Conservation (phyloP, 1,140 invertebrate species). For the Aphelinus certus region DNA sequence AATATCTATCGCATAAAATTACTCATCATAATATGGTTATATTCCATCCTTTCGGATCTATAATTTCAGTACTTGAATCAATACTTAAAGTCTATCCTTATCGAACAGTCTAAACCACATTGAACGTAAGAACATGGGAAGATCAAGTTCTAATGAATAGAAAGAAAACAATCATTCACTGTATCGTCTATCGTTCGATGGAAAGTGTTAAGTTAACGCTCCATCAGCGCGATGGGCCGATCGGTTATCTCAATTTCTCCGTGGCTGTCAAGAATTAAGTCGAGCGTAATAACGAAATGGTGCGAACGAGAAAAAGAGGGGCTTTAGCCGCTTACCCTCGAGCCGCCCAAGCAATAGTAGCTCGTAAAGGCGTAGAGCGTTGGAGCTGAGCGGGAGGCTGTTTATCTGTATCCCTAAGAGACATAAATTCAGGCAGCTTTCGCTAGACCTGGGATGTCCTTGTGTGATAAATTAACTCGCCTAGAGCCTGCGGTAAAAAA, state of each 20-base stretch:
- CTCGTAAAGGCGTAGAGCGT: conserved; percentile 18
- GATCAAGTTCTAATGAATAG: not conserved
- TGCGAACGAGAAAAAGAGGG: conserved; percentile 13
- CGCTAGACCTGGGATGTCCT: not conserved
- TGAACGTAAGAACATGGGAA: too few species aligned
- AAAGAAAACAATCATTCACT: not conserved
- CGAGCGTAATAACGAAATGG: conserved; percentile 15
- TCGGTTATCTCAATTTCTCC: conserved; percentile 25
- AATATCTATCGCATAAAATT: too few species aligned
- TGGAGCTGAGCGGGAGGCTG: not conserved
- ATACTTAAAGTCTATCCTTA: too few species aligned
- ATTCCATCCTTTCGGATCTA: too few species aligned
- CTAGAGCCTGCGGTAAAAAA: not conserved
- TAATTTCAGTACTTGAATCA: too few species aligned
- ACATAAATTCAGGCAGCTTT: conserved; percentile 28
- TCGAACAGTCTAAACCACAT: too few species aligned
- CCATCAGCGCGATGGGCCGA: not conserved
- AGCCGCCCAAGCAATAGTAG: conserved; percentile 19
- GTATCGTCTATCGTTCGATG: not conserved
- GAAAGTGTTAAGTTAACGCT: conserved; percentile 4
- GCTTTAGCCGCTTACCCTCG: conserved; percentile 1
- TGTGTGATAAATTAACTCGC: conserved; percentile 7
- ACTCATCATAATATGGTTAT: too few species aligned
- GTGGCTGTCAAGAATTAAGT: conserved; percentile 25
- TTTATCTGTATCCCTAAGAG: conserved; percentile 30